A percentile compares a stretch with the other conserved stretches of the same genome.
Conservation (phyloP, 1,140 invertebrate genomes). For the Aphidius ervi region DNA sequence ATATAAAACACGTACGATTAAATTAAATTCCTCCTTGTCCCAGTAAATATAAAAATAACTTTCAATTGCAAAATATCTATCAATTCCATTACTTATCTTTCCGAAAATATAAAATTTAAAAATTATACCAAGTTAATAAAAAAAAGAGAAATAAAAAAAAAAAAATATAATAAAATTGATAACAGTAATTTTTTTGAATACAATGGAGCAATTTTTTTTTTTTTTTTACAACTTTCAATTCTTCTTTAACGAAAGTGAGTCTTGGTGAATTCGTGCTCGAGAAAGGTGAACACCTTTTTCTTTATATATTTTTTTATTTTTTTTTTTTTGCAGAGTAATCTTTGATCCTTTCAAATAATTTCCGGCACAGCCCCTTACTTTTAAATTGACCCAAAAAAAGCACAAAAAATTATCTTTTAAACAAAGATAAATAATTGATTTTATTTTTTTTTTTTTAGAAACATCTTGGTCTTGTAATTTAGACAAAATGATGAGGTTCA, state of each 20-base stretch:
- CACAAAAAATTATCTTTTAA: background rate
- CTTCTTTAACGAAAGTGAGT: slow-evolving; percentile 20
- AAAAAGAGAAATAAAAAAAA: no score
- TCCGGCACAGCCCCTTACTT: slow-evolving; percentile 11
- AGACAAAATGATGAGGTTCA: slow-evolving; percentile 35
- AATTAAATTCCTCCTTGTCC: background rate
- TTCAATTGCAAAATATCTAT: no score
- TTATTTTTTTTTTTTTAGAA: slow-evolving; percentile 4
- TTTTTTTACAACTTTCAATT: slow-evolving; percentile 16
- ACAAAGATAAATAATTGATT: slow-evolving; percentile 1
- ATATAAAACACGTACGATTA: no score
- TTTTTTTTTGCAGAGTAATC: background rate
- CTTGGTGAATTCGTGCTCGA: slow-evolving; percentile 17
- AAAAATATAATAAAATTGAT: no score
- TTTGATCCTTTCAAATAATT: slow-evolving; percentile 13
- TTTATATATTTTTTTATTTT: slow-evolving; percentile 9
- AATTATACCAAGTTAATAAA: no score
- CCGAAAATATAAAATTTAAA: no score
- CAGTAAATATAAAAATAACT: background rate
- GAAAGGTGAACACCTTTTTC: slow-evolving; percentile 20
- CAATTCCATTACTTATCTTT: no score
- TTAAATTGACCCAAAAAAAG: background rate
- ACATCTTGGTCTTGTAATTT: slow-evolving; percentile 19
- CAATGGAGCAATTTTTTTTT: no score
- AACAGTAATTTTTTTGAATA: no score